Percentiles rank a stretch among this genome's conserved stretches.
Conservation (phyloP, 2,888 invertebrate genomes). For the Galeopsomyia nigrocyanea region DNA sequence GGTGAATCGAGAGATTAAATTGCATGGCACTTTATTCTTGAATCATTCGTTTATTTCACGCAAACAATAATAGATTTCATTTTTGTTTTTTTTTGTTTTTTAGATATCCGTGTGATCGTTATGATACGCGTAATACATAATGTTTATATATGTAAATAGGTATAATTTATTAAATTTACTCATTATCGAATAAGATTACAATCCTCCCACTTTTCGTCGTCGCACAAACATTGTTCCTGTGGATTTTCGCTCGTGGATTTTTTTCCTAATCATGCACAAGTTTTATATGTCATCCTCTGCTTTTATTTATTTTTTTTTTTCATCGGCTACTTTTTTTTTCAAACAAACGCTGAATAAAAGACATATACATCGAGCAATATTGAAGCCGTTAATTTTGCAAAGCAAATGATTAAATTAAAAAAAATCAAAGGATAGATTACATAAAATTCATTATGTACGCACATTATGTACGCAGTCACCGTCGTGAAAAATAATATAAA, state of each 20-base stretch:
- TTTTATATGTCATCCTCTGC: constrained; percentile 6
- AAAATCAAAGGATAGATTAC: constrained; percentile 23
- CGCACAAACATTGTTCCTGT: constrained; percentile 11
- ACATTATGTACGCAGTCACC: constrained; percentile 18
- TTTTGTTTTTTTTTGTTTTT: constrained; percentile 1
- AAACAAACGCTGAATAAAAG: background rate
- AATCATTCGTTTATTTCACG: constrained; percentile 63
- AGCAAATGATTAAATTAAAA: constrained; percentile 9
- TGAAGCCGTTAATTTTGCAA: constrained; percentile 10
- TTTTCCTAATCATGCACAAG: constrained; percentile 15
- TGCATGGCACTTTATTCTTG: constrained; percentile 43
- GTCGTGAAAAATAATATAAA: constrained; percentile 39
- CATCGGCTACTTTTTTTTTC: background rate
- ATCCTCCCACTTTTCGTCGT: constrained; percentile 22
- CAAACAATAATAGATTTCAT: constrained; percentile 60
- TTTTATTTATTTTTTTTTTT: constrained; percentile 9
- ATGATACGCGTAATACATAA: constrained; percentile 48
- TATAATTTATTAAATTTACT: constrained; percentile 45
- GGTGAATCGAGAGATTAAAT: too few relatives aligned
- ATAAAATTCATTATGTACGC: constrained; percentile 42
- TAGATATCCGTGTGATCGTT: constrained; percentile 56
- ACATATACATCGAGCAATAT: constrained; percentile 8
- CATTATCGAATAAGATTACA: constrained; percentile 44
- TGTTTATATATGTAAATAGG: constrained; percentile 46
- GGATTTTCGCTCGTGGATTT: constrained; percentile 10